phyloP scores from a whole-genome alignment of 2,113 vertebrate species.

The Ailuropoda melanoleuca region DNA sequence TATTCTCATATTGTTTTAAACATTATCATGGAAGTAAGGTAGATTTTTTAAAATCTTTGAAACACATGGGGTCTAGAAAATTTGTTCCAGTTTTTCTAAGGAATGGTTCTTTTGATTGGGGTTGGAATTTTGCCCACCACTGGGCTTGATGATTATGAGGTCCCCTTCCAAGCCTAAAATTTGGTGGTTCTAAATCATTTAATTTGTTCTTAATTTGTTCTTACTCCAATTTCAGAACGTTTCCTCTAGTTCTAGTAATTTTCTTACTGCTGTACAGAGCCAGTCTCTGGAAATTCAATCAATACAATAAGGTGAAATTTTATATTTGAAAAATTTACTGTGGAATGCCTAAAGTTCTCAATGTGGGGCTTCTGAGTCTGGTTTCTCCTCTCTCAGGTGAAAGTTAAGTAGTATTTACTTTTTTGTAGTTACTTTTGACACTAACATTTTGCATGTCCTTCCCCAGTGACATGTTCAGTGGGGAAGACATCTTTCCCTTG shows the following conservation, averaged over 20 bases:
- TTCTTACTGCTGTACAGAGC: background rate
- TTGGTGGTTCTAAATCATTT: background rate
- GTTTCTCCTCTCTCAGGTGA: background rate
- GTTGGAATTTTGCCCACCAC: background rate
- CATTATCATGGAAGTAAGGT: background rate
- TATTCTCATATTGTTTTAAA: background rate
- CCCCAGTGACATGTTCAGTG: constrained; percentile 3
- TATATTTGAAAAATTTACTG: background rate
- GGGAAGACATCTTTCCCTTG: background rate
- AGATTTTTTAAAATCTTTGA: background rate
- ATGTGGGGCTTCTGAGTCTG: background rate
- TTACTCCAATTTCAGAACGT: background rate
- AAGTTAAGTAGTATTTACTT: background rate
- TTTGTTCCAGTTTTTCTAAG: background rate
- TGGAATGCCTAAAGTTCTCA: background rate
- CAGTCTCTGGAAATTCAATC: constrained; percentile 22
- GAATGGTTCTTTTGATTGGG: background rate
- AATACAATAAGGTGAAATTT: constrained; percentile 30
- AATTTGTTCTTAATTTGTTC: background rate
- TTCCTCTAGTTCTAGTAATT: background rate
- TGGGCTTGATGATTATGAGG: background rate
- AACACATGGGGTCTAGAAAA: background rate
- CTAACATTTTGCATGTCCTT: constrained; percentile 11
- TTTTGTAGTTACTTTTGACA: background rate
- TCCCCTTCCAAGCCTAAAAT: background rate